Evolutionary conservation across 2,888 invertebrate species (phyloP).

Genomic region (Dorcus parallelipipedus): DNA sequence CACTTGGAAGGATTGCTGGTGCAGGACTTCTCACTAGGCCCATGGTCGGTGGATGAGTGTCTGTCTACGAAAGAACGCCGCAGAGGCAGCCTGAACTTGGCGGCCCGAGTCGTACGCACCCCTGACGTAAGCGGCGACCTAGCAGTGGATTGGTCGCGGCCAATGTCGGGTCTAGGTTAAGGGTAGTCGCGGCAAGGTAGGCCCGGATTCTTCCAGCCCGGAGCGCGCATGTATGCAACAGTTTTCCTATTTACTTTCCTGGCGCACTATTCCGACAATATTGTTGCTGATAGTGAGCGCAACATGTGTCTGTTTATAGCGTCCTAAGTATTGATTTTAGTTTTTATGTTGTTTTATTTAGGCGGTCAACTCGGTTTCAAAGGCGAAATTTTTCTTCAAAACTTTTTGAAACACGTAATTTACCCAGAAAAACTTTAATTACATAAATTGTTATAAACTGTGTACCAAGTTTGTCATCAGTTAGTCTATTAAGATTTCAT

Average conservation of each 20-base stretch:
- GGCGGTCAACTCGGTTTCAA: neutral
- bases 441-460: too few relatives aligned
- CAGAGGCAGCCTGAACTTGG: conserved; percentile 28
- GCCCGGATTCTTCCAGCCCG: conserved; percentile 24
- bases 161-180: conserved; percentile 47
- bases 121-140: conserved; percentile 61
- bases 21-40: conserved; percentile 30
- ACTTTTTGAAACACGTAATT: too few relatives aligned
- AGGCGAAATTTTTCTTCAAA: too few relatives aligned
- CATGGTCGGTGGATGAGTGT: conserved; percentile 29
- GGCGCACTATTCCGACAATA: neutral
- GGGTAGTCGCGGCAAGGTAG: conserved; percentile 40
- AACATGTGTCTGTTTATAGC: conserved; percentile 1
- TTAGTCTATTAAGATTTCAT: too few relatives aligned
- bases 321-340: neutral
- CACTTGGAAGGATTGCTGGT: conserved; percentile 33
- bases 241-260: neutral
- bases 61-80: conserved; percentile 21
- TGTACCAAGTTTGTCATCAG: too few relatives aligned
- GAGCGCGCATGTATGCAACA: conserved; percentile 2
- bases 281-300: neutral
- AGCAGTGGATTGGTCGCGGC: conserved; percentile 48
- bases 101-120: conserved; percentile 42
- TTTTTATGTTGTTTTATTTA: neutral
- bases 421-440: too few relatives aligned